phyloP scores from a whole-genome alignment of 2,113 vertebrate genomes.

The Tragulus kanchil region DNA sequence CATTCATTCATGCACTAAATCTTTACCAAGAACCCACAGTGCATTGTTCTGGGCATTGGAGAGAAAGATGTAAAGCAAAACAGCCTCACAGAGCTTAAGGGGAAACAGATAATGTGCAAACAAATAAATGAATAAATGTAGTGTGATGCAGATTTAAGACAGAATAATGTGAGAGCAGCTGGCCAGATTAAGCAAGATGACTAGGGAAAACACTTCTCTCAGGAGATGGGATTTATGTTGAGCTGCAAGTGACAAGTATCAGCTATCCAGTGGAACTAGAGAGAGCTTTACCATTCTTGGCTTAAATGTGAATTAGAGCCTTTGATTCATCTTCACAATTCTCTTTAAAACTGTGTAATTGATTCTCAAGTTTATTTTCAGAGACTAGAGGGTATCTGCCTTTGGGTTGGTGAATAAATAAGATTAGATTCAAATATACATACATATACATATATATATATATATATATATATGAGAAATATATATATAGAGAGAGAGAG shows the following conservation, averaged over 20 bases:
- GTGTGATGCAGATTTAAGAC: background rate
- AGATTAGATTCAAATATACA: background rate
- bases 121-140: conserved; percentile 30
- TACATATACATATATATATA: background rate
- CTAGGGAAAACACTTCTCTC: background rate
- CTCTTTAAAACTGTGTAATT: conserved; percentile 16
- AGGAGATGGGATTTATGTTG: background rate
- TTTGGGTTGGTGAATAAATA: background rate
- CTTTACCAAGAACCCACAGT: background rate
- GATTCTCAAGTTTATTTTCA: conserved; percentile 25
- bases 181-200: background rate
- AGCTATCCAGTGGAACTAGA: background rate
- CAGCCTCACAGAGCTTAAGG: background rate
- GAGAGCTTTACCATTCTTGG: background rate
- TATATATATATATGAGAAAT: background rate
- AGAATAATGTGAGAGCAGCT: background rate
- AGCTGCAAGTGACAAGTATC: background rate
- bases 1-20: background rate
- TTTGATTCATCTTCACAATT: background rate
- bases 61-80: background rate
- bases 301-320: background rate
- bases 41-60: background rate
- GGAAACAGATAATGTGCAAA: background rate
- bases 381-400: background rate
- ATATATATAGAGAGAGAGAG: background rate